These are phyloP conservation scores for Rhinatrema bivittatum DNA, from an alignment of 2,797 vertebrate species.

Conservation along the genomic window DNA sequence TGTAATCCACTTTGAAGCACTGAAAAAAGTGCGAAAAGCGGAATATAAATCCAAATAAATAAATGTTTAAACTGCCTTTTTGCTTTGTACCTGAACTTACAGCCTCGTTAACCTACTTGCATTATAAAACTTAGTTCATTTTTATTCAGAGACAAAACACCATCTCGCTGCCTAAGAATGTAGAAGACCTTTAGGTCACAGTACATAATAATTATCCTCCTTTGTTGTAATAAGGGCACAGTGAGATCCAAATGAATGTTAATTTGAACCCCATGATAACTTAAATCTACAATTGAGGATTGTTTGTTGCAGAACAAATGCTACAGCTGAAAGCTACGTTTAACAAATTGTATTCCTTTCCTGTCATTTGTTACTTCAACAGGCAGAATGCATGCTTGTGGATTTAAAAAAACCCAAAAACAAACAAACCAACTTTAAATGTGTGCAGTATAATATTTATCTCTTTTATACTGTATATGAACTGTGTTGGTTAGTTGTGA, in stretches of 20 bases:
- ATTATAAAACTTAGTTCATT: constrained; percentile 22
- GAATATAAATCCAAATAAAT: too few relatives aligned
- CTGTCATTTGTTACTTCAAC: background rate
- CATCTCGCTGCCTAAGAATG: constrained; percentile 17
- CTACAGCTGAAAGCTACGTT: background rate
- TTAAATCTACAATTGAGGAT: background rate
- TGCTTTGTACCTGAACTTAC: constrained; percentile 32
- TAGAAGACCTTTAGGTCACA: constrained; percentile 29
- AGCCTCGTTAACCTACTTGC: constrained; percentile 23
- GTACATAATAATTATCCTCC: too few relatives aligned
- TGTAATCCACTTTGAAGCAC: too few relatives aligned
- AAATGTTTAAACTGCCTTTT: constrained; percentile 33
- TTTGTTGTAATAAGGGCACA: constrained; percentile 10
- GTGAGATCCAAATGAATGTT: constrained; percentile 14
- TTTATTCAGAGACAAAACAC: constrained; percentile 38
- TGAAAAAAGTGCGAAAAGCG: too few relatives aligned
- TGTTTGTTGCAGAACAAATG: constrained; percentile 11
- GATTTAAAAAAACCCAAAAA: background rate
- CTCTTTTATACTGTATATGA: background rate
- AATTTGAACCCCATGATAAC: constrained; percentile 1
- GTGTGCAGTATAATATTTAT: too few relatives aligned
- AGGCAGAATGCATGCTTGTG: background rate
- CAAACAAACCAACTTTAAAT: too few relatives aligned
- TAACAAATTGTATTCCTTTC: background rate
- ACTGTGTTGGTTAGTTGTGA: background rate